phyloP scores from a whole-genome alignment of 2,113 vertebrate species.

The Mormoops blainvillei region DNA sequence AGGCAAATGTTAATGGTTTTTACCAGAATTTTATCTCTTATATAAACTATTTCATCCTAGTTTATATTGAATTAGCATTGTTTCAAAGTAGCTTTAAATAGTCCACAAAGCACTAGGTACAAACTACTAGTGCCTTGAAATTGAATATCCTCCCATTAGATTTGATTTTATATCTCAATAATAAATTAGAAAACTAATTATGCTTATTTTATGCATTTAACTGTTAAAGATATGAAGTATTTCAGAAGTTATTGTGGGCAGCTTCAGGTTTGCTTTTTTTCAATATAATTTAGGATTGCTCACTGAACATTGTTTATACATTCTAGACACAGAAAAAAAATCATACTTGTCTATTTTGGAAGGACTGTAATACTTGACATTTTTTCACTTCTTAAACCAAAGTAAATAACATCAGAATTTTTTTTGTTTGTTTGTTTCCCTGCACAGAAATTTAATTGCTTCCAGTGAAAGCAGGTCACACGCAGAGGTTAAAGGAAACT shows the following conservation, averaged over 20 bases:
- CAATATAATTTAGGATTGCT: background rate
- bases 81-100: background rate
- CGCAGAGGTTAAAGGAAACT: background rate
- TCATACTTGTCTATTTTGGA: background rate
- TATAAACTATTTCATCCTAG: background rate
- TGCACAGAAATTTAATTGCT: constrained; percentile 2
- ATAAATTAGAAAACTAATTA: background rate
- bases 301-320: background rate
- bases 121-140: background rate
- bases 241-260: background rate
- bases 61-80: background rate
- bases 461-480: background rate
- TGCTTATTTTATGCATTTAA: background rate
- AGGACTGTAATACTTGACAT: background rate
- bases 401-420: constrained; percentile 41
- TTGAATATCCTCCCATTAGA: background rate
- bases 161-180: background rate
- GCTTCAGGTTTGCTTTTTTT: background rate
- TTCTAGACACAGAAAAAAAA: background rate
- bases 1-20: background rate
- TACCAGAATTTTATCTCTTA: background rate
- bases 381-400: constrained; percentile 11
- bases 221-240: background rate
- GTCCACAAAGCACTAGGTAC: background rate
- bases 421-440: constrained; percentile 31